Base-by-base conservation (phyloP, 2,888 invertebrate species). In the Balanococcus diminutus region DNA sequence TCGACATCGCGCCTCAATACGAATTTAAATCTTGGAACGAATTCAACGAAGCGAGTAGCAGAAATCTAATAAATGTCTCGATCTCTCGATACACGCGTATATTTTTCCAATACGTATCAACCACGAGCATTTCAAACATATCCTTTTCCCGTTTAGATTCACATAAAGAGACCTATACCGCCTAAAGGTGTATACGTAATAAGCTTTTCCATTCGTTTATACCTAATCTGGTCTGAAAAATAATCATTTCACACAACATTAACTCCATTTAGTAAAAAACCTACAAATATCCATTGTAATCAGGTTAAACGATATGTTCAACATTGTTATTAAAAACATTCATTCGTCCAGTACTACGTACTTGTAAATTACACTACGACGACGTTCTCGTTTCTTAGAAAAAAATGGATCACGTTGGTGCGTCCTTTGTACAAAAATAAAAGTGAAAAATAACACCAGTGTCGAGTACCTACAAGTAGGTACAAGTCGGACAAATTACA, bases 21-120 rank as follows among this genome's bases (percentile, higher is more conserved):
- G 28, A 67, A 67, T 67, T 67, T 67, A 67, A 67, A 67, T 67
- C 25, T 67, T 67, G 67, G 67, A 67, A 67, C 67, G 67, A 67
- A 67, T 67, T 67, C 67, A 67, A 67, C 67, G 28, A 67, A 16
- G 16, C 67, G 67, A 67, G 28, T 16, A 67, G 67, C 67, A 25
- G 28, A 61, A 56, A 56, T 56, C 67, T 28, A 28, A 67, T 67
- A 67, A 67, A 67, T 67, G 67, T 67, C 28, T 67, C 28, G 28
- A 67, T 67, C 16, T 2, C 25, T 67, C 0, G 67, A 14, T 67
- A 28, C 14, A 36, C 14, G 14, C 14, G 14, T 4, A 36, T 56
- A 56, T 22, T 22, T n/a, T 22, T 56, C 56, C 9, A 22, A 56
- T 56, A 22, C 19, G 51, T 56, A 56, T 42, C 11, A 11, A 42